These are phyloP conservation scores for Anguilla obscura DNA, from an alignment of 2,797 vertebrate genomes.

Conservation along the genomic window DNA sequence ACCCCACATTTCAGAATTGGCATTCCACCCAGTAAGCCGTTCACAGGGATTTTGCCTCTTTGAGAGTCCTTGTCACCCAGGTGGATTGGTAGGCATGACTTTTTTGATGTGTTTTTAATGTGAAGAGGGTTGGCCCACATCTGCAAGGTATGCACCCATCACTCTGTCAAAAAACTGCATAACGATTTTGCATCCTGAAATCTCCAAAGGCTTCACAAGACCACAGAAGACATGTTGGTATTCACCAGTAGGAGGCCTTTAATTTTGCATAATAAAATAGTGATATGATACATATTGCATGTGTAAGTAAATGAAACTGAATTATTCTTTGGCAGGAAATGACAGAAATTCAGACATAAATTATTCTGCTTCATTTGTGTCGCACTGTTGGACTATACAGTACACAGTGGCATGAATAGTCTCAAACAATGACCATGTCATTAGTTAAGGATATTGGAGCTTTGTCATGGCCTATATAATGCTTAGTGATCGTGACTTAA, in stretches of 20 bases:
- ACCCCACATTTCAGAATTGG: background rate
- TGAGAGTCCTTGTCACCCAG: background rate
- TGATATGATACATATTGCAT: background rate
- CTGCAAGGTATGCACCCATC: background rate
- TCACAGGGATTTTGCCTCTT: background rate
- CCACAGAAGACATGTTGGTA: background rate
- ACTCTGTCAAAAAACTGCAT: conserved; percentile 2
- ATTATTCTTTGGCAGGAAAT: background rate
- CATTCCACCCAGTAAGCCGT: background rate
- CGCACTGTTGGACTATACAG: background rate
- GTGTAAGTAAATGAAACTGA: background rate
- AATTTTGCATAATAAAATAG: background rate
- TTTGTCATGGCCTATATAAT: background rate
- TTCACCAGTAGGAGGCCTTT: background rate
- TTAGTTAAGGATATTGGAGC: background rate
- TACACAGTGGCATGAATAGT: background rate
- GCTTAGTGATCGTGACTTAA: background rate
- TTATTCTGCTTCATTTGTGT: background rate
- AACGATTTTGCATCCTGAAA: background rate
- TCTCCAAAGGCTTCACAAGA: background rate
- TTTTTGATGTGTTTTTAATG: conserved; percentile 11
- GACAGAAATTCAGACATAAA: background rate
- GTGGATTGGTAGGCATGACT: background rate
- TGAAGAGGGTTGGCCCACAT: background rate
- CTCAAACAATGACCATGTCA: background rate